These are phyloP conservation scores for Steatocranus sp. DNA, from an alignment of 2,797 vertebrate genomes.

Conservation along the genomic window DNA sequence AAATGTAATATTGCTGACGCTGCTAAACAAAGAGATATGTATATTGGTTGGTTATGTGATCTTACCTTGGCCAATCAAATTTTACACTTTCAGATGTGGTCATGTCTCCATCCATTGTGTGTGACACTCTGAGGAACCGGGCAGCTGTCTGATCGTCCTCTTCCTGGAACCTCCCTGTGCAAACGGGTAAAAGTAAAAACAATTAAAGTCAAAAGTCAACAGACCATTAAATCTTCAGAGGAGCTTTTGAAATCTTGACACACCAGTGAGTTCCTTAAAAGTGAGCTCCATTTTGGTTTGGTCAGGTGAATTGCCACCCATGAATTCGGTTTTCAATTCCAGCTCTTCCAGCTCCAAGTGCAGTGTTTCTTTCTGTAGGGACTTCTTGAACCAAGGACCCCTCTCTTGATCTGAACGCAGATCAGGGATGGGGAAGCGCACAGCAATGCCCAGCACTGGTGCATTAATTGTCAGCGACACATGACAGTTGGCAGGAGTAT, in stretches of 20 bases:
- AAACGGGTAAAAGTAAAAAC: not conserved
- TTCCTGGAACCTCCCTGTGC: slow-evolving; percentile 88
- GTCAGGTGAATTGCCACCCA: slow-evolving; percentile 86
- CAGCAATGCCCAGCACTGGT: slow-evolving; percentile 81
- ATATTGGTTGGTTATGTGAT: not conserved
- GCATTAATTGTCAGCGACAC: slow-evolving; percentile 84
- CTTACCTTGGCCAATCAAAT: slow-evolving; percentile 95
- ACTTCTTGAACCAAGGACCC: slow-evolving; percentile 98
- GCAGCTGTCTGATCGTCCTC: slow-evolving; percentile 73
- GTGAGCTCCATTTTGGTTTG: slow-evolving; percentile 94
- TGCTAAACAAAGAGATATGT: not conserved
- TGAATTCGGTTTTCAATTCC: slow-evolving; percentile 92
- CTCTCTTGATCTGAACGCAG: slow-evolving; percentile 95
- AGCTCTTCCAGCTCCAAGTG: slow-evolving; percentile 85
- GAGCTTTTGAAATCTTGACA: slow-evolving; percentile 5
- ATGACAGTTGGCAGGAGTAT: slow-evolving; percentile 85
- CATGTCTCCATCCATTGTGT: slow-evolving; percentile 88
- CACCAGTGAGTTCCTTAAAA: slow-evolving; percentile 91
- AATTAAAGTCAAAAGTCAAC: not conserved
- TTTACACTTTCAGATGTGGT: slow-evolving; percentile 86
- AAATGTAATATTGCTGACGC: not conserved
- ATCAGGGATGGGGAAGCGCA: slow-evolving; percentile 97
- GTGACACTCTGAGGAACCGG: slow-evolving; percentile 87
- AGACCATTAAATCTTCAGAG: not conserved
- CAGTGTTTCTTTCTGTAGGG: slow-evolving; percentile 92